These are phyloP conservation scores for Melipona quadrifasciata DNA, from an alignment of 1,140 invertebrate genomes.

Conservation along the genomic window DNA sequence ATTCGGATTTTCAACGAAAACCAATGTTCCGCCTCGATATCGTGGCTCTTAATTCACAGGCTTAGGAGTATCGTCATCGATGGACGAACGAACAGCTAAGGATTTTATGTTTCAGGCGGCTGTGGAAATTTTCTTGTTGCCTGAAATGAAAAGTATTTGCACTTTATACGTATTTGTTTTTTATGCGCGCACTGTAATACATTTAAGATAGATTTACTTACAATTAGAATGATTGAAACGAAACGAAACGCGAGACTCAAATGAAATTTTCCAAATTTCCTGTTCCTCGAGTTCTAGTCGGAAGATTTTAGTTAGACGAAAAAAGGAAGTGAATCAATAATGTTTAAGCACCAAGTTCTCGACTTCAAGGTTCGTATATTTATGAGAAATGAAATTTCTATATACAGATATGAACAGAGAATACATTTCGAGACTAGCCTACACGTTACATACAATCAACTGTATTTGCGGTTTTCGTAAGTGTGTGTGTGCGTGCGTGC, in stretches of 20 bases:
- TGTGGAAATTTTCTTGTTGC: background rate
- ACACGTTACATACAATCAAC: slow-evolving; percentile 22
- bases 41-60: background rate
- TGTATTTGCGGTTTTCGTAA: background rate
- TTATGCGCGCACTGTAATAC: no score
- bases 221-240: no score
- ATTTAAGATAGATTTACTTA: no score
- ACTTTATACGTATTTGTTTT: no score
- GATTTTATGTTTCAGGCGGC: background rate
- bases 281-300: background rate
- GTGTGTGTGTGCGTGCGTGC: background rate
- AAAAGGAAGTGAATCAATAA: background rate
- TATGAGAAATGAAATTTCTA: slow-evolving; percentile 67
- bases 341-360: background rate
- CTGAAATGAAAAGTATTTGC: no score
- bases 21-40: background rate
- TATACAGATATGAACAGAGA: slow-evolving; percentile 71
- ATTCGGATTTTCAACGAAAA: background rate
- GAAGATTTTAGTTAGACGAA: background rate
- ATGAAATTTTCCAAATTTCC: no score
- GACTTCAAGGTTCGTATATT: slow-evolving; percentile 65
- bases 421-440: slow-evolving; percentile 48
- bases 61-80: background rate
- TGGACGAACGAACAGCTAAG: background rate
- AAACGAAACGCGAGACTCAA: no score